phyloP scores from a whole-genome alignment of 1,140 invertebrate species.

The Saccostrea cuccullata region DNA sequence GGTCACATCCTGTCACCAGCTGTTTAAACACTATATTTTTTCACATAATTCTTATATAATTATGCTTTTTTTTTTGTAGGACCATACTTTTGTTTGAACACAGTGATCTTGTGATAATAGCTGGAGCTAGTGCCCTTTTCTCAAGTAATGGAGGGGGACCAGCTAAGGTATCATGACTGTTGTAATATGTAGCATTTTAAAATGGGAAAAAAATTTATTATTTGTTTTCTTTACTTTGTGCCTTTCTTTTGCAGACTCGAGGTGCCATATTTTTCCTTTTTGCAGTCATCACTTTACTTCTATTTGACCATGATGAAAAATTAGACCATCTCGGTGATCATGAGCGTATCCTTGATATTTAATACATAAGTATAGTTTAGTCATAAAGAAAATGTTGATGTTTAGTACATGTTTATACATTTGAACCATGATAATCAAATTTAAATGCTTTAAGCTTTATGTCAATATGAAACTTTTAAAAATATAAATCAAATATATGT shows the following conservation, averaged over 20 bases:
- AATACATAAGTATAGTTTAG: neutral
- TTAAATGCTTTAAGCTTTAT: no score
- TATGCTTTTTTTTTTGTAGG: conserved; percentile 64
- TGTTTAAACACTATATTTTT: no score
- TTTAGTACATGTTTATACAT: no score
- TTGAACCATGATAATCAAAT: no score
- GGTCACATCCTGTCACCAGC: no score
- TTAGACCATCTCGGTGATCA: conserved; percentile 63
- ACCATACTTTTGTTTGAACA: conserved; percentile 80
- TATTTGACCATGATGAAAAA: conserved; percentile 81
- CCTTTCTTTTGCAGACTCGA: conserved; percentile 72
- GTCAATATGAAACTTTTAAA: no score
- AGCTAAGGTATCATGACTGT: conserved; percentile 73
- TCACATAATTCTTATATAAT: neutral
- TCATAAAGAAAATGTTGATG: neutral
- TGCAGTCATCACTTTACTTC: conserved; percentile 78
- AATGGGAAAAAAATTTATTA: neutral
- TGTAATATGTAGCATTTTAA: no score
- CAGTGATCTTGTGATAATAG: conserved; percentile 79
- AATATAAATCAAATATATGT: neutral
- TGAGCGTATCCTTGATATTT: conserved; percentile 65
- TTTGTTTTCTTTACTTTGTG: neutral
- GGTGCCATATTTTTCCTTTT: conserved; percentile 79
- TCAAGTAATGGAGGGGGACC: conserved; percentile 74
- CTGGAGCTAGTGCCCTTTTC: conserved; percentile 78